Base-by-base conservation (phyloP, 2,888 invertebrate species). In the Strigamia crassipes region DNA sequence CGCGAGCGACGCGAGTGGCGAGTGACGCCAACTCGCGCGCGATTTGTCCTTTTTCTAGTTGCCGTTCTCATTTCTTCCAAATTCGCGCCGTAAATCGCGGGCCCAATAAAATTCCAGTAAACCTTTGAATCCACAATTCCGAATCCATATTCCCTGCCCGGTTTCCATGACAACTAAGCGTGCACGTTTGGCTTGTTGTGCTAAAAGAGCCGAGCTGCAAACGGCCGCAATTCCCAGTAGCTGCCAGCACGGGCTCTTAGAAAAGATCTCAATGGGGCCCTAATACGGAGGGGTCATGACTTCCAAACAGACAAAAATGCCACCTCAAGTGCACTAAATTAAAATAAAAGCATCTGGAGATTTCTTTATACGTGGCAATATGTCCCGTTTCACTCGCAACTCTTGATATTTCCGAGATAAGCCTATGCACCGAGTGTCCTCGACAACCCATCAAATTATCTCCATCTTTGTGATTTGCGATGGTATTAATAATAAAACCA, bases 311-410 rank as follows among this genome's bases (percentile, higher is more conserved):
- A 61, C 61, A 61, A 61, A 61, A 61, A 61, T 23, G 21, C n/a
- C 61, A 61, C 21, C 61, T 18, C 8, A 61, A 61, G 61, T 18
- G 21, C 61, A 61, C 21, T 61, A 61, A 61, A 18, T 61, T 61
- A 61, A 61, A 61, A 61, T 61, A 61, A 61, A 61, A 61, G 61
- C 61, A 61, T 23, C 61, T 61, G 61, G 61, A 61, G 61, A 61
- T 23, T 61, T 23, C 18, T 8, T 23, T 61, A 61, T 18, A 23
- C 61, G 10, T 12, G 21, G 9, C 18, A 61, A 18, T 23, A 61
- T 23, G 61, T 61, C 61, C 61, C 61, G 13, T 61, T 61, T 61
- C 61, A 18, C 61, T 23, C 61, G 18, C 23, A 61, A 46, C 12
- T 61, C 61, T 5, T n/a, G 18, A 61, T 18, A 61, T 61, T 23